A percentile compares a stretch with the other conserved stretches of the same genome.
phyloP scores from a whole-genome alignment of 2,113 vertebrate species.

The Neotoma lepida region DNA sequence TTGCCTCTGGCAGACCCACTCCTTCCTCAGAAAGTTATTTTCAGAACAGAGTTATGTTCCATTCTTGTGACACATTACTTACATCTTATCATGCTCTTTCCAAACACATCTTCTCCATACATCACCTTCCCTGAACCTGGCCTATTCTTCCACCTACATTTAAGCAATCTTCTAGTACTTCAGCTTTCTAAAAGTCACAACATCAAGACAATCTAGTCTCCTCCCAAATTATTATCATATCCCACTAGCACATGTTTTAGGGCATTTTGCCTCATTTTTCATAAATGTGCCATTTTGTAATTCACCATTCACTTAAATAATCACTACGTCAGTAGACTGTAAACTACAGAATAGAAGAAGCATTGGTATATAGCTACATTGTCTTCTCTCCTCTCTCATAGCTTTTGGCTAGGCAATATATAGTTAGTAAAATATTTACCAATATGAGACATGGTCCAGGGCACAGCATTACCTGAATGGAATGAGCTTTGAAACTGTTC shows the following conservation, averaged over 20 bases:
- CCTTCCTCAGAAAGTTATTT: background rate
- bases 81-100: background rate
- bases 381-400: background rate
- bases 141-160: no score
- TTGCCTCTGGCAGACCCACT: background rate
- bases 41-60: background rate
- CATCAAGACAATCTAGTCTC: background rate
- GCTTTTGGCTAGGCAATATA: background rate
- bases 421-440: background rate
- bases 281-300: background rate
- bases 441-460: background rate
- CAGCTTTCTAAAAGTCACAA: no score
- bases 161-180: background rate
- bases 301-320: background rate
- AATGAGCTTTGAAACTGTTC: background rate
- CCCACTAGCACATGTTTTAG: background rate
- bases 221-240: background rate
- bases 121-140: background rate
- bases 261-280: background rate
- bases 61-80: background rate
- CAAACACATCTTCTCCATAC: background rate
- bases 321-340: no score
- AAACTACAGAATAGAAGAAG: background rate
- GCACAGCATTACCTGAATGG: background rate
- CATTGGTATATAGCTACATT: background rate